A percentile compares a stretch with the other conserved stretches of the same genome.
Conservation (phyloP, 2,113 vertebrate genomes). For the Paradisaea rubra region DNA sequence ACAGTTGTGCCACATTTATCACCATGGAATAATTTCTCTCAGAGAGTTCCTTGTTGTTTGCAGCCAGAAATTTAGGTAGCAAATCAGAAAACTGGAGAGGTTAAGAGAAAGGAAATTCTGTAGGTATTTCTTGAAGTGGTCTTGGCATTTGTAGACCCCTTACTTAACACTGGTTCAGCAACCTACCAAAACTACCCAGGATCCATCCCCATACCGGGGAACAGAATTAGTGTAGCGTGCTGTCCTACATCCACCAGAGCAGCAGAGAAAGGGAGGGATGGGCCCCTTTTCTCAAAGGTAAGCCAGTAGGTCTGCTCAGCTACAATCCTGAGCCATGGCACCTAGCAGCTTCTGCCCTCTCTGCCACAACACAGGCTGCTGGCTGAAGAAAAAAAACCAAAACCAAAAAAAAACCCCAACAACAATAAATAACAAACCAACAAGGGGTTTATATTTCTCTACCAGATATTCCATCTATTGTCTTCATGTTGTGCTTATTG, state of each 20-base stretch:
- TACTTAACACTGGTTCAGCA: not conserved
- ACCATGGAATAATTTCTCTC: not conserved
- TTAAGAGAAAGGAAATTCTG: not conserved
- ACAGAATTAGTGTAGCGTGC: fast-evolving
- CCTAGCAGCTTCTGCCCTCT: not conserved
- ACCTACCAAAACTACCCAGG: not conserved
- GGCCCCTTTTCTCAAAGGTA: not conserved
- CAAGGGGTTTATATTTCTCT: not conserved
- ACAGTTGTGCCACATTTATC: not conserved
- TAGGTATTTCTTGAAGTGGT: not conserved
- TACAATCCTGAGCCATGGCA: not conserved
- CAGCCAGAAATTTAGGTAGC: not conserved
- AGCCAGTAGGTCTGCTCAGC: not conserved
- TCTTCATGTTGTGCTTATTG: not conserved
- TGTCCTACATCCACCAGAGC: not conserved
- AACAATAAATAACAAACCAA: not conserved
- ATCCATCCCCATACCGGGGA: not conserved
- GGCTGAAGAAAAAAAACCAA: not conserved
- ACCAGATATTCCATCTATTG: not conserved
- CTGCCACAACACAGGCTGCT: not conserved
- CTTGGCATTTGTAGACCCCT: not conserved
- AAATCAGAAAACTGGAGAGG: not conserved
- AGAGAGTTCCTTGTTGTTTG: not conserved
- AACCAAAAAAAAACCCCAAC: not conserved
- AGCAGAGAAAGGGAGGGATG: not conserved